phyloP scores from a whole-genome alignment of 2,113 vertebrate species.

The Podocnemis expansa region DNA sequence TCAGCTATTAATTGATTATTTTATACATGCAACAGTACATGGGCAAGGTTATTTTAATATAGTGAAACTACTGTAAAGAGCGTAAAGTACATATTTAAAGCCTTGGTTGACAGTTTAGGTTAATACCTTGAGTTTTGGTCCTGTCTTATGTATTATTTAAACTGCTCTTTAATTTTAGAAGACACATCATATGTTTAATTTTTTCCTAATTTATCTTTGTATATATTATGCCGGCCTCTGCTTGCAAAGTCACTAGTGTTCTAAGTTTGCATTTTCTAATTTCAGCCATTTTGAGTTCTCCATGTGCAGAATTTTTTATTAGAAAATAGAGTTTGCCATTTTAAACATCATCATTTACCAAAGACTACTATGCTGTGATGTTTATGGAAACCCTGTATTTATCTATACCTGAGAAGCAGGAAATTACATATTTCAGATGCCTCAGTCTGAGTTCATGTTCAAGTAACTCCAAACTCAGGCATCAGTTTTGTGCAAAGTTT shows the following conservation, averaged over 20 bases:
- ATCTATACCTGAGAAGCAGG: neutral
- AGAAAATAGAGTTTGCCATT: neutral
- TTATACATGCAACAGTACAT: neutral
- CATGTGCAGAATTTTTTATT: neutral
- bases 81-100: neutral
- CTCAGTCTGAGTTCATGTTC: neutral
- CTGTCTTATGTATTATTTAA: neutral
- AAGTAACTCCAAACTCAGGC: neutral
- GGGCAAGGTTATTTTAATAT: neutral
- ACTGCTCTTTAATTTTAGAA: neutral
- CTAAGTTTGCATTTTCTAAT: neutral
- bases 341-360: neutral
- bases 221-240: neutral
- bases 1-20: neutral
- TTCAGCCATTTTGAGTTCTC: neutral
- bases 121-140: neutral
- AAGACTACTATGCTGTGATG: neutral
- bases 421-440: neutral
- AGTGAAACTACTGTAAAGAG: neutral
- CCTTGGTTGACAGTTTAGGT: neutral
- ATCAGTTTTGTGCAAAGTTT: neutral
- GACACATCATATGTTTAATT: neutral
- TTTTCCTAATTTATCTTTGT: neutral
- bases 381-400: neutral
- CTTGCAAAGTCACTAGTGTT: neutral